phyloP scores from a whole-genome alignment of 2,797 vertebrate species.

The Oreochromis grahami region DNA sequence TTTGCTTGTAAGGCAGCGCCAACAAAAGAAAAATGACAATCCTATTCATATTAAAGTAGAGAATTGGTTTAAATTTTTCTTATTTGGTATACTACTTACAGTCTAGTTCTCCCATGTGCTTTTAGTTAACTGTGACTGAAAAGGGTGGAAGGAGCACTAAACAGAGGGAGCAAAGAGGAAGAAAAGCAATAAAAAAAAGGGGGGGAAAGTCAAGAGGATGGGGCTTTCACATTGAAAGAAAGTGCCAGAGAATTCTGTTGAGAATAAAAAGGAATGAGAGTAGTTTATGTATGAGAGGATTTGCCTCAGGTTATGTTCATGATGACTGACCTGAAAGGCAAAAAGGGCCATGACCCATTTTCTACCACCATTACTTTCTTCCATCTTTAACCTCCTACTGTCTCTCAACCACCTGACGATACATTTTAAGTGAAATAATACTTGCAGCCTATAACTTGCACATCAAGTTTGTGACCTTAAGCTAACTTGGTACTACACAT shows the following conservation, averaged over 20 bases:
- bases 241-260: neutral
- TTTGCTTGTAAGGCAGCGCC: neutral
- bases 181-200: neutral
- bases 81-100: neutral
- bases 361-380: neutral
- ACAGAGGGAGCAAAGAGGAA: neutral
- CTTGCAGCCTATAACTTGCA: neutral
- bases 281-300: slow-evolving; percentile 6
- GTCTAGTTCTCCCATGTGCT: neutral
- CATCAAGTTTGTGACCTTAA: neutral
- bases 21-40: neutral
- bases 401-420: neutral
- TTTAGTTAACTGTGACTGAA: slow-evolving; percentile 5
- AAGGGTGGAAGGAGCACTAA: neutral
- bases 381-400: neutral
- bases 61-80: neutral
- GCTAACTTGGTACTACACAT: neutral
- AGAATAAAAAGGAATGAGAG: neutral
- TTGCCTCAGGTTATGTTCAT: neutral
- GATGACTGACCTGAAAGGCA: neutral
- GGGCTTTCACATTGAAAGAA: neutral
- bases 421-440: neutral
- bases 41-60: neutral
- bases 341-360: slow-evolving; percentile 27
- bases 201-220: neutral